A percentile compares a stretch with the other conserved stretches of the same genome.
Evolutionary conservation across 2,113 vertebrate species (phyloP).

Genomic region (Pygoscelis antarcticus): DNA sequence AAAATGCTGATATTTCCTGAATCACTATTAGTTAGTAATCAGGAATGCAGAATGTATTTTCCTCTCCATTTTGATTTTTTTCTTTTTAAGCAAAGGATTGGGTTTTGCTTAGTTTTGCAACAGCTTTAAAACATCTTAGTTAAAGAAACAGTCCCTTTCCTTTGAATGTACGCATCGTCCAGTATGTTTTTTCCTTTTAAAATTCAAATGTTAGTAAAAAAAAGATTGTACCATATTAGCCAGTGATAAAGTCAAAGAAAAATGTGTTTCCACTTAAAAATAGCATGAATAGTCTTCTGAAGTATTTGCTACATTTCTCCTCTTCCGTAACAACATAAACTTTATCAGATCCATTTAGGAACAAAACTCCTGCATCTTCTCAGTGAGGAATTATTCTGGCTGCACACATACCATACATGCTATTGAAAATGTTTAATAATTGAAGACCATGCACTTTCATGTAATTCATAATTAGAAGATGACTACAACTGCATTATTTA

Average conservation of each 20-base stretch:
- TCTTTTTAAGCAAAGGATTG: background rate
- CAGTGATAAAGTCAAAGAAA: background rate
- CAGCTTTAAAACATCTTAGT: background rate
- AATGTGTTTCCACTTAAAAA: background rate
- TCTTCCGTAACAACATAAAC: constrained; percentile 7
- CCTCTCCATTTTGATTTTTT: background rate
- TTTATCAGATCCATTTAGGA: constrained; percentile 6
- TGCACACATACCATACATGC: constrained; percentile 35
- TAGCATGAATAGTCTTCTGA: background rate
- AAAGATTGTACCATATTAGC: background rate
- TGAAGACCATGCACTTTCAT: constrained; percentile 74
- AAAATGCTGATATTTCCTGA: background rate
- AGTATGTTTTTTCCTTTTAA: background rate
- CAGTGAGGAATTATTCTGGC: background rate
- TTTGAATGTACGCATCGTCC: background rate
- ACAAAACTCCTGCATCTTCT: background rate
- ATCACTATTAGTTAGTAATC: background rate
- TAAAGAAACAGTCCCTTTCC: background rate
- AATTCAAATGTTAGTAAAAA: background rate
- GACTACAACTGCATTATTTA: constrained; percentile 78
- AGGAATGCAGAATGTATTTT: background rate
- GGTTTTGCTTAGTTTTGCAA: background rate
- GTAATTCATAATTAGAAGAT: constrained; percentile 87
- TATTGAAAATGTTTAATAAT: constrained; percentile 76
- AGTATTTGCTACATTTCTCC: background rate